Evolutionary conservation across 2,113 vertebrate species (phyloP).

Genomic region (Anhinga anhinga): DNA sequence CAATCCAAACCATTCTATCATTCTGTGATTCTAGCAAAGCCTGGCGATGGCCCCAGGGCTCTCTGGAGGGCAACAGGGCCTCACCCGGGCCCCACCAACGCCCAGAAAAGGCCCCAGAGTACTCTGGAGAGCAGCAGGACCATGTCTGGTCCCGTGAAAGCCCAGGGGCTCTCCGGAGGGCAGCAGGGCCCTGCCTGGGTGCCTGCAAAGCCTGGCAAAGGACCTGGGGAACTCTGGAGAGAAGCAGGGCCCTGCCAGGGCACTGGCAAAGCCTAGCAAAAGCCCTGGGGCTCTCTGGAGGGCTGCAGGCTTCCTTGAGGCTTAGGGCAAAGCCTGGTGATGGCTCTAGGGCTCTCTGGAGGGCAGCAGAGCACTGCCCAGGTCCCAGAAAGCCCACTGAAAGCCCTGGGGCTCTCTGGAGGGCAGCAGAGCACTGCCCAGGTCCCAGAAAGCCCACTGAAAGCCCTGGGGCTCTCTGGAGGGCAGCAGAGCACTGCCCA

Average conservation of each 20-base stretch:
- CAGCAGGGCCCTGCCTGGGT: not conserved
- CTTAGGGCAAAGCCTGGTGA: no score
- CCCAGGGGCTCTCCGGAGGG: not conserved
- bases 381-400: no score
- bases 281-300: not conserved
- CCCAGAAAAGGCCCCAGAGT: not conserved
- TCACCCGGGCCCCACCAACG: not conserved
- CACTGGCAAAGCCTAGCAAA: no score
- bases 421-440: no score
- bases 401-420: not conserved
- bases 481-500: no score
- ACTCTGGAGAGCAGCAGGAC: not conserved
- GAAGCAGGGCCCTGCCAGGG: not conserved
- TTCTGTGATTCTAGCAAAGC: not conserved
- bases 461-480: not conserved
- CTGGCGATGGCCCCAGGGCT: not conserved
- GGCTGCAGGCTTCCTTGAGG: not conserved
- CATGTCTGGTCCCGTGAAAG: not conserved
- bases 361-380: no score
- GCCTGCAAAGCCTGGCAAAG: no score
- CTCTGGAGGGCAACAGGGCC: not conserved
- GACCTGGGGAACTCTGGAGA: not conserved
- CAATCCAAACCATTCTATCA: not conserved
- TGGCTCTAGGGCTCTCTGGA: not conserved
- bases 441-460: no score